Evolutionary conservation across 2,797 vertebrate genomes (phyloP), one percentile per base, ranked within the genome.

Genomic region (Alectoris magna): DNA sequence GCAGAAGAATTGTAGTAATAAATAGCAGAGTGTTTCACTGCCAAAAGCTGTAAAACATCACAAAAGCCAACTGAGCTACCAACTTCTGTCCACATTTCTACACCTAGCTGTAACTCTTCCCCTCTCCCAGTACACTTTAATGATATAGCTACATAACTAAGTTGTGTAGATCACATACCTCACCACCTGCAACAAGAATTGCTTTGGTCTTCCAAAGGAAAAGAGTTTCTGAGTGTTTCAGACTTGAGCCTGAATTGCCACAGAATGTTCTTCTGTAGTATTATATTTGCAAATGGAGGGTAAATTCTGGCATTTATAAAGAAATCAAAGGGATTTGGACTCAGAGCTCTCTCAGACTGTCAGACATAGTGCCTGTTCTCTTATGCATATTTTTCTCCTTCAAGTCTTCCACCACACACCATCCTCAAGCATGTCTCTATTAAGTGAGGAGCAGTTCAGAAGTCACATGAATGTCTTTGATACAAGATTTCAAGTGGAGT

Each of bases 401-500:
- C 63, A 77, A 82, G 21, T 73, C 4, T 82, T 73, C 53, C 48
- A 14, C 75, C 53, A 31, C 23, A 27, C 29, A 26, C 13, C 51
- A 34, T 79, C 34, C 60, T 70, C 39, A 76, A 82, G 21, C 55
- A 62, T 44, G 27, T 91, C 19, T 81, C 5, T 11, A 3, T 63
- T 49, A 73, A 84, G 77, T 22, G 64, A 86, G 19, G 73, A 94
- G 76, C 71, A 92, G 72, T 80, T 91, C 62, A 88, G 67, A 63
- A 89, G 81, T 84, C 75, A 55, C 18, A 29, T 1, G 1, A 41
- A 16, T 60, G 56, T 19, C 76, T 94, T 94, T 94, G 83, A 94
- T 90, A 26, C 10, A 60, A 10, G 21, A 13, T 70, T 86, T 90
- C 73, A 58, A 86, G 94, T 86, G 36, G 62, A 89, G 17, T 39